These are phyloP conservation scores for Melanotaenia nigrans DNA, from an alignment of 2,797 vertebrate genomes.

Conservation along the genomic window DNA sequence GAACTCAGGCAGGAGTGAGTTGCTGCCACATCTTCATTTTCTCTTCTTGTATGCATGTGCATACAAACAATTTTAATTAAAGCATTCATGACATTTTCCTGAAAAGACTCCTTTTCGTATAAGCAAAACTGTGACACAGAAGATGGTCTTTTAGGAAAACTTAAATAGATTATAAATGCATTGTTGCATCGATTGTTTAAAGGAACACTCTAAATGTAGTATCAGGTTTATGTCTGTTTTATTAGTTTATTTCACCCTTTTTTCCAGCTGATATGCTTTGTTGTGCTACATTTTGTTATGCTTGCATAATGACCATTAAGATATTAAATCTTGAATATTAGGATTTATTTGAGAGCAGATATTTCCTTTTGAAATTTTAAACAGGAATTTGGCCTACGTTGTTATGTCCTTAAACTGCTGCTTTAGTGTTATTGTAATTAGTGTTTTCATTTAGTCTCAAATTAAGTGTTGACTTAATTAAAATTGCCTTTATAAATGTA, in stretches of 20 bases:
- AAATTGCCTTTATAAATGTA: neutral
- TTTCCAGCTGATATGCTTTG: too few relatives aligned
- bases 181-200: neutral
- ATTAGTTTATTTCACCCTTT: too few relatives aligned
- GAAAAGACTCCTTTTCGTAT: neutral
- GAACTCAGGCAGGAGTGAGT: slow-evolving; percentile 18
- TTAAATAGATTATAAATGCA: neutral
- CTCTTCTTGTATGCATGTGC: neutral
- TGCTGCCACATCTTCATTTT: slow-evolving; percentile 20
- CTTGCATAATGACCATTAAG: too few relatives aligned
- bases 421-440: neutral
- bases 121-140: neutral
- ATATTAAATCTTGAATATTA: too few relatives aligned
- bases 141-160: too few relatives aligned
- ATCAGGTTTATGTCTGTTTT: neutral
- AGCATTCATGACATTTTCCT: neutral
- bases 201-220: neutral
- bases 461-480: neutral
- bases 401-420: neutral
- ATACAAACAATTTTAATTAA: neutral
- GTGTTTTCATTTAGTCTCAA: neutral
- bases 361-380: neutral
- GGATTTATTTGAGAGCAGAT: neutral
- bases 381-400: neutral
- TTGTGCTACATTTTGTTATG: too few relatives aligned